phyloP scores from a whole-genome alignment of 2,888 invertebrate species.

The Apamea anceps region DNA sequence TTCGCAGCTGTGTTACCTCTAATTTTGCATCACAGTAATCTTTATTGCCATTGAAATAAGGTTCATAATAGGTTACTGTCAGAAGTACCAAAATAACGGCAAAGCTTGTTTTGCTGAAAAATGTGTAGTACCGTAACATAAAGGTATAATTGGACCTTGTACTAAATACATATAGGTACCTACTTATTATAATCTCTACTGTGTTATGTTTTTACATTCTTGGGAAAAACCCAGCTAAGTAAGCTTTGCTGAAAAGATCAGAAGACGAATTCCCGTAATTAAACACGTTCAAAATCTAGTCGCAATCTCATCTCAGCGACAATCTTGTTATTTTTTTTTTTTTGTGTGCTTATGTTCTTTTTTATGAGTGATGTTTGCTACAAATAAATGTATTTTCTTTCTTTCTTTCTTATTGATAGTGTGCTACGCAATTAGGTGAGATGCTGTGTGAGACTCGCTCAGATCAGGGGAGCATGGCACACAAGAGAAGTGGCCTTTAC shows the following conservation, averaged over 20 bases:
- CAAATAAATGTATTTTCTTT: too few relatives aligned
- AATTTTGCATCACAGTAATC: background rate
- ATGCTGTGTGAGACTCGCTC: too few relatives aligned
- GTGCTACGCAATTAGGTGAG: too few relatives aligned
- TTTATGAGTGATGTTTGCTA: too few relatives aligned
- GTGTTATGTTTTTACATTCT: background rate
- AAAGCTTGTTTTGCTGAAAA: background rate
- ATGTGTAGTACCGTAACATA: background rate
- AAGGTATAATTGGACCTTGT: background rate
- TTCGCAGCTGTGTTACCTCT: background rate
- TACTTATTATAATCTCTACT: background rate
- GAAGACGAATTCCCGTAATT: too few relatives aligned
- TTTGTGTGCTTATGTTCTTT: too few relatives aligned
- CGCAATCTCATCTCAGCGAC: too few relatives aligned
- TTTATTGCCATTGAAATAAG: background rate
- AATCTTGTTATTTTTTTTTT: too few relatives aligned
- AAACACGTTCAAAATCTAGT: too few relatives aligned
- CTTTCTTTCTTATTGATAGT: too few relatives aligned
- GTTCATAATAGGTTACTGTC: background rate
- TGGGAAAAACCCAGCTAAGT: slow-evolving; percentile 9
- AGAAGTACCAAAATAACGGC: background rate
- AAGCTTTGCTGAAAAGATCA: background rate
- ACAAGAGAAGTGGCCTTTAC: too few relatives aligned
- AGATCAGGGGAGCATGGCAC: too few relatives aligned
- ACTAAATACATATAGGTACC: background rate